phyloP scores from a whole-genome alignment of 2,113 vertebrate genomes.

The Chrysochloris asiatica region DNA sequence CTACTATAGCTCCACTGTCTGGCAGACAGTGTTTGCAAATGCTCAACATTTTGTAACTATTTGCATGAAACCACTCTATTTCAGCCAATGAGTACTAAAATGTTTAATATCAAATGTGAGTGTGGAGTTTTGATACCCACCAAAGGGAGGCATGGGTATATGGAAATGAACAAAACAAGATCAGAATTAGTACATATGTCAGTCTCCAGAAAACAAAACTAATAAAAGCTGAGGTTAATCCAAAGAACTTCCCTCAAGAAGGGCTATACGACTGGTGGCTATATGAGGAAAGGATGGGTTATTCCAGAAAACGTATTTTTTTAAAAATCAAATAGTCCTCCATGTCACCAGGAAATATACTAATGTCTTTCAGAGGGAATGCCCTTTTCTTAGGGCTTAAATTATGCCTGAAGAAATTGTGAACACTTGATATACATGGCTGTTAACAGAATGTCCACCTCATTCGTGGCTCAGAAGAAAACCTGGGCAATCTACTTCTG shows the following conservation, averaged over 20 bases:
- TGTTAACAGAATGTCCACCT: background rate
- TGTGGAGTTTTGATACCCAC: background rate
- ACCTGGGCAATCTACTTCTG: background rate
- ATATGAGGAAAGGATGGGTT: background rate
- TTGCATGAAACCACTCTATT: background rate
- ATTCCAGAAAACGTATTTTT: slow-evolving; percentile 1
- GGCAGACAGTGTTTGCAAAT: background rate
- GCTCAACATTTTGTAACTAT: background rate
- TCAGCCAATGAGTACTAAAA: background rate
- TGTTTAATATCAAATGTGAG: background rate
- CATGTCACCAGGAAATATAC: background rate
- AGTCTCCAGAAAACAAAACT: background rate
- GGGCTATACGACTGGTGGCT: background rate
- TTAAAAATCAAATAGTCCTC: background rate
- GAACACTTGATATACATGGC: background rate
- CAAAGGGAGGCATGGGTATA: background rate
- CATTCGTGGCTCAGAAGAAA: background rate
- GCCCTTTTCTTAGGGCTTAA: background rate
- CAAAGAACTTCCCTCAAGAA: background rate
- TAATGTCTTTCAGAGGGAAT: background rate
- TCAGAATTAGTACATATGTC: too few relatives aligned
- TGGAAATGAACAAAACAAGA: too few relatives aligned
- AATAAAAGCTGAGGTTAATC: background rate
- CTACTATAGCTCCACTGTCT: background rate
- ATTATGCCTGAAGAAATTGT: background rate